These are phyloP conservation scores for Limnephilus lunatus DNA, from an alignment of 2,888 invertebrate species.

Conservation along the genomic window DNA sequence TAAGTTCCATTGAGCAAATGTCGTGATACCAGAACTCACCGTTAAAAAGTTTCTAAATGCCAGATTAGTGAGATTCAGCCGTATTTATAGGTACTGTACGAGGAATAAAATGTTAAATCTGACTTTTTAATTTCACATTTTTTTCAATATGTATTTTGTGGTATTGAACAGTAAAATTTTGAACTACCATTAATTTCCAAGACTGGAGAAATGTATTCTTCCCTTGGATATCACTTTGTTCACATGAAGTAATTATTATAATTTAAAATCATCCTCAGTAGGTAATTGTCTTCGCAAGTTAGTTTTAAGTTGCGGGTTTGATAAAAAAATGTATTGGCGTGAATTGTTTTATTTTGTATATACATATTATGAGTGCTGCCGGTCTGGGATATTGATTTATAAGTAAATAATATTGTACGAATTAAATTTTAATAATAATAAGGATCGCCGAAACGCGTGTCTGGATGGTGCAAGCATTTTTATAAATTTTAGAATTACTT, in stretches of 20 bases:
- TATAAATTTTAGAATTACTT: not conserved
- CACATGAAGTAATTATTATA: not conserved
- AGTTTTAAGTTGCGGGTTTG: not conserved
- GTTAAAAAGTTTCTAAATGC: not conserved
- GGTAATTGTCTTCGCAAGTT: not conserved
- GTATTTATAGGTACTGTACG: not conserved
- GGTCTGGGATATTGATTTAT: not conserved
- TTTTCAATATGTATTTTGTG: not conserved
- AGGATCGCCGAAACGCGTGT: not conserved
- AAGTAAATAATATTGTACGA: not conserved
- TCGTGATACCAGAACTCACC: too few species aligned
- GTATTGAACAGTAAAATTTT: not conserved
- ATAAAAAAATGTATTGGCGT: not conserved
- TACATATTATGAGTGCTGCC: not conserved
- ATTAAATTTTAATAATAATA: too few species aligned
- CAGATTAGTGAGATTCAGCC: not conserved
- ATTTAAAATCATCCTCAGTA: not conserved
- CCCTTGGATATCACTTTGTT: not conserved
- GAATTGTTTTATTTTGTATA: not conserved
- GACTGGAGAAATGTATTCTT: not conserved
- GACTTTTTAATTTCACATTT: not conserved
- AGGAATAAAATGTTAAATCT: not conserved
- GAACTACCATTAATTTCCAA: not conserved
- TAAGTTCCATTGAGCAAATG: not conserved
- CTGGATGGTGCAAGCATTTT: not conserved